These are phyloP conservation scores for Chiridota heheva DNA, from an alignment of 35 echinoderm and acorn worm species.

Conservation along the genomic window DNA sequence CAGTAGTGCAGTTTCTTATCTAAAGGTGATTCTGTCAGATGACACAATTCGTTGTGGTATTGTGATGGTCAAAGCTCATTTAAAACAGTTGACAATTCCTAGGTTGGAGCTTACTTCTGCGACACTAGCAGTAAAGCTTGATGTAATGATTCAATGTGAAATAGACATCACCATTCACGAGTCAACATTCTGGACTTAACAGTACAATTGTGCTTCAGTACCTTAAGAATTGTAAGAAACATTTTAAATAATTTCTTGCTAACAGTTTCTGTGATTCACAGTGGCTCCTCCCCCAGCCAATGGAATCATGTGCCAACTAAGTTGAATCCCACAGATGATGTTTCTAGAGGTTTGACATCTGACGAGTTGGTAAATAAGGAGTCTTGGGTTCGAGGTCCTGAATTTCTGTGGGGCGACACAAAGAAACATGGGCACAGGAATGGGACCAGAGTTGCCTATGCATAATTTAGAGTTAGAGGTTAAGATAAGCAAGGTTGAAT, in stretches of 20 bases:
- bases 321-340: slow-evolving; percentile 45
- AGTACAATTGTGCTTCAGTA: slow-evolving; percentile 51
- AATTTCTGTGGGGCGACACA: not conserved
- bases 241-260: slow-evolving; percentile 59
- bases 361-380: not conserved
- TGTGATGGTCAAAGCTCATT: slow-evolving; percentile 54
- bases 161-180: slow-evolving; percentile 17
- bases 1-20: slow-evolving; percentile 45
- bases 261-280: slow-evolving; percentile 44
- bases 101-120: slow-evolving; percentile 57
- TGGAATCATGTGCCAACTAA: slow-evolving; percentile 38
- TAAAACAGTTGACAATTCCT: slow-evolving; percentile 64
- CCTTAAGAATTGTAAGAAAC: slow-evolving; percentile 36
- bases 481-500: not conserved
- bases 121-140: slow-evolving; percentile 38
- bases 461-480: slow-evolving; percentile 15
- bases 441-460: too few relatives aligned
- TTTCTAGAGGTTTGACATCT: slow-evolving; percentile 20
- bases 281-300: slow-evolving; percentile 18
- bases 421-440: too few relatives aligned
- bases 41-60: slow-evolving; percentile 31
- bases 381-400: slow-evolving; percentile 15
- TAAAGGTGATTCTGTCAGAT: slow-evolving; percentile 3
- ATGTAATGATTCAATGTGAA: slow-evolving; percentile 44
- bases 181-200: slow-evolving; percentile 50